Evolutionary conservation across 2,888 invertebrate species (phyloP), one percentile per base, ranked within the genome.

Genomic region (Sarcophaga rosellei): DNA sequence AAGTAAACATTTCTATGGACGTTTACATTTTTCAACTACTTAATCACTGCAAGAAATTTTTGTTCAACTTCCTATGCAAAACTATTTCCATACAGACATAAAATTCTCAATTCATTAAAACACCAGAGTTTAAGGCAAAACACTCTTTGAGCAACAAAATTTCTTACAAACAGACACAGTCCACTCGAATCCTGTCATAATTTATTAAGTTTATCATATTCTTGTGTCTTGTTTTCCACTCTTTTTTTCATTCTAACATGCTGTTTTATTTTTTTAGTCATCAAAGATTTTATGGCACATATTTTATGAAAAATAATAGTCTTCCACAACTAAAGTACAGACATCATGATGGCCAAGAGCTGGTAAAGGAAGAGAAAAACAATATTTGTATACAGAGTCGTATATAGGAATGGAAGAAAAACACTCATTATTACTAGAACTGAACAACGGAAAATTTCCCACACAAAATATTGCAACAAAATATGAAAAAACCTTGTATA

Each of bases 291-390:
- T 53, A 53, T 53, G 61, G 61, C 15, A 61, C 15, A 61, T 61
- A 61, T 61, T 61, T 21, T 21, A 61, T 61, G 21, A 61, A 61
- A 61, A 61, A 61, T 61, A 21, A 61, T 61, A 61, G 21, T 21
- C n/a, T 61, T 61, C 21, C 11, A 17, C n/a, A 61, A 61, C 61
- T 20, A 61, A 61, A 21, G 21, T 21, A 61, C 61, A 61, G 61
- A 61, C 61, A 21, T 17, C 21, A 21, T 17, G 25, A 76, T 76
- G 76, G 63, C 76, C 81, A 81, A 65, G 4, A 70, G 75, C 65
- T 70, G 61, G 15, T 20, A 12, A 47, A 47, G 15, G 11, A 15
- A 47, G 15, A 11, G 1, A 47, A 15, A 15, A 4, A 47, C 0
- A 11, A 47, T 15, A 47, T 15, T 15, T 11, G 3, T 47, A 15